A percentile compares a stretch with the other conserved stretches of the same genome.
phyloP scores from a whole-genome alignment of 2,888 invertebrate genomes.

The Odontothrips loti region DNA sequence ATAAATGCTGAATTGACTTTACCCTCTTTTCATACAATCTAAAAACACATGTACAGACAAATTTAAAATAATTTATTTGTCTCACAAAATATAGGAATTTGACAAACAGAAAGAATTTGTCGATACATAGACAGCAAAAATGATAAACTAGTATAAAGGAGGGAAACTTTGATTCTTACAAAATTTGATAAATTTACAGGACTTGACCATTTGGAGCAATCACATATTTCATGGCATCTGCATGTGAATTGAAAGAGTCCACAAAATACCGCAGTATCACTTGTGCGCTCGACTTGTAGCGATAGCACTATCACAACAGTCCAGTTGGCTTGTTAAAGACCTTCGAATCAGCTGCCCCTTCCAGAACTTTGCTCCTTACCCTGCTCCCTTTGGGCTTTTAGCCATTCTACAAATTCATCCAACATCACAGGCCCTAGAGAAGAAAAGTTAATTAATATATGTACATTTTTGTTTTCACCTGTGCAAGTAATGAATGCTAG shows the following conservation, averaged over 20 bases:
- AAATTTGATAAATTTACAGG: slow-evolving; percentile 18
- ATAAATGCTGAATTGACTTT: no score
- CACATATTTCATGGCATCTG: slow-evolving; percentile 2
- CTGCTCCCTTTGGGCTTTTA: slow-evolving; percentile 55
- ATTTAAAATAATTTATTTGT: slow-evolving; percentile 25
- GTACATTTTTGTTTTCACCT: slow-evolving; percentile 1
- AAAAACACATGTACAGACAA: not conserved
- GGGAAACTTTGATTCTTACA: slow-evolving; percentile 5
- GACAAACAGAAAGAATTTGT: slow-evolving; percentile 4
- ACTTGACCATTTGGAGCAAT: slow-evolving; percentile 7
- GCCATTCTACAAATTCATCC: slow-evolving; percentile 93
- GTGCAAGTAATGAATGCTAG: not conserved
- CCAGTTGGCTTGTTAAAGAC: not conserved
- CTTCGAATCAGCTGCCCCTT: not conserved
- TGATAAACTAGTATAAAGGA: slow-evolving; percentile 20
- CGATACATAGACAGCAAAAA: slow-evolving; percentile 2
- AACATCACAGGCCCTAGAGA: slow-evolving; percentile 88
- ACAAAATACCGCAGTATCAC: slow-evolving; percentile 10
- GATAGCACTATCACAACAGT: slow-evolving; percentile 18
- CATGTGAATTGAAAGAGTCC: not conserved
- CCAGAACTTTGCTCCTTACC: slow-evolving; percentile 38
- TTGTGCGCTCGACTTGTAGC: not conserved
- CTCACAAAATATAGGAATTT: slow-evolving; percentile 22
- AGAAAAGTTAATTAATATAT: slow-evolving; percentile 33
- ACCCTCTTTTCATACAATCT: no score